These are phyloP conservation scores for Microcebus tavaratra DNA, from an alignment of 2,113 vertebrate species.

Conservation along the genomic window DNA sequence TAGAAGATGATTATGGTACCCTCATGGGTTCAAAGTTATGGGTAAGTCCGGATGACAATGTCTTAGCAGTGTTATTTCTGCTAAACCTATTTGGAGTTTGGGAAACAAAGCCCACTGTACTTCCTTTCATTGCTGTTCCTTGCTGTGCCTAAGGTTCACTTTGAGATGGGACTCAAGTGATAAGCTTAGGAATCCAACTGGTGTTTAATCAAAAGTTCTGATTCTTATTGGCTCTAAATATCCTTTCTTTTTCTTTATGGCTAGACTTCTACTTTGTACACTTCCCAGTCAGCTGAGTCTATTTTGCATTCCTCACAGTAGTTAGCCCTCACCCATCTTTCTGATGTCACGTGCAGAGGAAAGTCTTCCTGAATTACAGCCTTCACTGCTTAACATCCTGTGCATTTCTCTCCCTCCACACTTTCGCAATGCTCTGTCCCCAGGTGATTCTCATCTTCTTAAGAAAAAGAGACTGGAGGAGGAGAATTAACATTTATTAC, in stretches of 20 bases:
- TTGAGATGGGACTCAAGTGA: not conserved
- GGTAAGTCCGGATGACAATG: not conserved
- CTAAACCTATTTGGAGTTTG: not conserved
- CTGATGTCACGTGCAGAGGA: not conserved
- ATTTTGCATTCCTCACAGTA: not conserved
- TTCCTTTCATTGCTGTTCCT: not conserved
- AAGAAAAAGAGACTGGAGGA: slow-evolving; percentile 11
- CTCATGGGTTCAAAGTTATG: not conserved
- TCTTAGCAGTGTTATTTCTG: not conserved
- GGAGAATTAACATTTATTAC: slow-evolving; percentile 16
- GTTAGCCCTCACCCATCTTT: not conserved
- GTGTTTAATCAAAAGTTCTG: not conserved
- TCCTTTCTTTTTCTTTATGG: not conserved
- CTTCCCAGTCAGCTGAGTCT: not conserved
- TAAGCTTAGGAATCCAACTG: not conserved
- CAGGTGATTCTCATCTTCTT: not conserved
- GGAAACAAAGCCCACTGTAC: not conserved
- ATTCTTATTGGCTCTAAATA: not conserved
- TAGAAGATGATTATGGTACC: not conserved
- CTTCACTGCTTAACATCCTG: not conserved
- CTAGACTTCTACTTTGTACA: not conserved
- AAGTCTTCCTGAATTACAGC: not conserved
- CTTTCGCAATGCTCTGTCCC: not conserved
- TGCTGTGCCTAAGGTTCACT: not conserved
- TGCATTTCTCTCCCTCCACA: not conserved